Percentiles rank a stretch among this genome's conserved stretches.
These are phyloP conservation scores for Shinisaurus crocodilurus DNA, from an alignment of 2,113 vertebrate genomes.

Conservation along the genomic window DNA sequence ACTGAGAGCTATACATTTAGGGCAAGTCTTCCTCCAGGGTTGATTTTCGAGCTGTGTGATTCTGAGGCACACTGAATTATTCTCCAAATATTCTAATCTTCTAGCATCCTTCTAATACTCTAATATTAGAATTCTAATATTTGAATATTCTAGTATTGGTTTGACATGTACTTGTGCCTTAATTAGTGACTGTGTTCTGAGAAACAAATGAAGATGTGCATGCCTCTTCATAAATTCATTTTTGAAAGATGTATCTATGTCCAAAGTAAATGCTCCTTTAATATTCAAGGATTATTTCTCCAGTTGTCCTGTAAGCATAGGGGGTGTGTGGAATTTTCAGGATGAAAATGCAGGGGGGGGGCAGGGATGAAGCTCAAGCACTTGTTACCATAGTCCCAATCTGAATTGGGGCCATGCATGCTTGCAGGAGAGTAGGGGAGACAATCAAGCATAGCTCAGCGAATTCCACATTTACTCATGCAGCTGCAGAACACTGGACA, in stretches of 20 bases:
- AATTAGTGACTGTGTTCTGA: accelerated
- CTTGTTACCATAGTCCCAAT: too few species aligned
- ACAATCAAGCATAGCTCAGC: too few species aligned
- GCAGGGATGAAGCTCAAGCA: too few species aligned
- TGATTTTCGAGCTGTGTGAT: neutral
- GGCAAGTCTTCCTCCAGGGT: neutral
- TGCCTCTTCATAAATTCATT: neutral
- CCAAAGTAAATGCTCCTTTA: too few species aligned
- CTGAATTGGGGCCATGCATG: too few species aligned
- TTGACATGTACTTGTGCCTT: accelerated
- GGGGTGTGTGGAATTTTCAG: too few species aligned
- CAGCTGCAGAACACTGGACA: neutral
- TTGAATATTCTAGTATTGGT: neutral
- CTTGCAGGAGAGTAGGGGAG: too few species aligned
- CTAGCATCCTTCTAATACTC: neutral
- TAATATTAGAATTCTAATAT: neutral
- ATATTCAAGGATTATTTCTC: neutral
- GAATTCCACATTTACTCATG: neutral
- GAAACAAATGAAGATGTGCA: accelerated
- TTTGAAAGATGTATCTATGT: neutral
- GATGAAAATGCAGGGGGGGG: too few species aligned
- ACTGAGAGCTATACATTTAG: neutral
- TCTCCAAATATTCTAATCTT: slow-evolving; percentile 3
- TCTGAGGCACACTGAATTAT: neutral
- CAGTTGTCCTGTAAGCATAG: too few species aligned